Base-by-base conservation (phyloP, 2,113 vertebrate species). In the Oreamnos americanus region DNA sequence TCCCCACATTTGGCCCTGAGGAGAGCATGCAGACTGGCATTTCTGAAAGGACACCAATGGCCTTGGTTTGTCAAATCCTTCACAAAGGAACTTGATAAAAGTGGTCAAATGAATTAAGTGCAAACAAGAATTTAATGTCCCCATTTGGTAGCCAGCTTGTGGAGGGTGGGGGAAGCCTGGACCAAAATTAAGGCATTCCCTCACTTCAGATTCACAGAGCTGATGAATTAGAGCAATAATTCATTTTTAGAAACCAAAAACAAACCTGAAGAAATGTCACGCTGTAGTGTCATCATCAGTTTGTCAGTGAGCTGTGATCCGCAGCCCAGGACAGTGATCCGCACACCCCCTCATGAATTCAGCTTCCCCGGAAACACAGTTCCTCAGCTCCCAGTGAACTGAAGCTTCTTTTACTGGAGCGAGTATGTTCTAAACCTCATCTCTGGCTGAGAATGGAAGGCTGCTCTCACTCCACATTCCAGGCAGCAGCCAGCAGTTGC, bases 131-230 rank as follows among this genome's bases (percentile, higher is more conserved):
- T 71, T 55, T 62, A 85, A 94, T 55, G 28, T 96, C 36, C 17
- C 19, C 12, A 12, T 71, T 67, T 90, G 30, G 43, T 74, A 79
- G 84, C 15, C 79, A 81, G n/a, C n/a, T 67, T 36, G n/a, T 64
- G 14, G 30, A 3, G 30, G 30, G 2, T 14, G 23, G 25, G 5
- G 45, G 53, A 86, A 28, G 36, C 53, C 45, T 76, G 21, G 36
- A 36, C 25, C 43, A 47, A 91, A 97, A 92, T 86, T 6, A 71
- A 47, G 33, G 53, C 53, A 60, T 25, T 21, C 45, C 14, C 15
- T 93, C 53, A 93, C 74, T 85, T 85, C 16, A 81, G 58, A 83
- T 23, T 94, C 83, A 85, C 53, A 90, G 6, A 90, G 67, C 45
- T 81, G 43, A 43, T 58, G 28, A 90, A 62, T 55, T 71, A 84